These are phyloP conservation scores for Hypocryptadius cinnamomeus DNA, from an alignment of 2,113 vertebrate genomes.

Conservation along the genomic window DNA sequence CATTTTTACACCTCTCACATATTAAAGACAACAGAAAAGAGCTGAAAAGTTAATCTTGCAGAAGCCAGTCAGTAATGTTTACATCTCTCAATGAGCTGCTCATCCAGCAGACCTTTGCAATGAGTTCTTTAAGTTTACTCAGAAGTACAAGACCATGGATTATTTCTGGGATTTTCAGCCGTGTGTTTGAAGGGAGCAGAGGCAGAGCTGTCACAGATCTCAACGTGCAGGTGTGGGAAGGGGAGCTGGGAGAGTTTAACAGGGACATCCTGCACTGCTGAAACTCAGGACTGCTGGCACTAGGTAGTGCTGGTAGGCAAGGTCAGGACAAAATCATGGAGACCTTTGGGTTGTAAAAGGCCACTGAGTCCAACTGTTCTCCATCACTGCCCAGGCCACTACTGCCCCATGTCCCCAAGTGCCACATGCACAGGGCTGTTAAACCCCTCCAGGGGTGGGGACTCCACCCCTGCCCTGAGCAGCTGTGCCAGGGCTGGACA, in stretches of 20 bases:
- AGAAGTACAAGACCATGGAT: neutral
- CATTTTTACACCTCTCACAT: neutral
- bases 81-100: neutral
- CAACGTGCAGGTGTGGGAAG: fast-evolving
- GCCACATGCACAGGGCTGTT: neutral
- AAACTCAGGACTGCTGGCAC: neutral
- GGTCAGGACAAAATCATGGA: neutral
- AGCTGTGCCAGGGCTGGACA: neutral
- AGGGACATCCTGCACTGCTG: neutral
- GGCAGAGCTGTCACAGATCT: neutral
- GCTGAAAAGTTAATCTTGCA: neutral
- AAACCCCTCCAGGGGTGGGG: neutral
- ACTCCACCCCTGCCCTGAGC: too few relatives aligned
- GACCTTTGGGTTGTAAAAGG: neutral
- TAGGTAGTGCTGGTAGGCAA: neutral
- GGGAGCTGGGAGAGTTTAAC: neutral
- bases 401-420: neutral
- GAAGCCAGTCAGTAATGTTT: neutral
- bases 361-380: neutral
- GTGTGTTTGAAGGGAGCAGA: neutral
- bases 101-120: neutral
- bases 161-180: neutral
- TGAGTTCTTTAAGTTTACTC: neutral
- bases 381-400: neutral
- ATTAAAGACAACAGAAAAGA: neutral